phyloP scores from a whole-genome alignment of 2,113 vertebrate genomes.

The Acinonyx jubatus region DNA sequence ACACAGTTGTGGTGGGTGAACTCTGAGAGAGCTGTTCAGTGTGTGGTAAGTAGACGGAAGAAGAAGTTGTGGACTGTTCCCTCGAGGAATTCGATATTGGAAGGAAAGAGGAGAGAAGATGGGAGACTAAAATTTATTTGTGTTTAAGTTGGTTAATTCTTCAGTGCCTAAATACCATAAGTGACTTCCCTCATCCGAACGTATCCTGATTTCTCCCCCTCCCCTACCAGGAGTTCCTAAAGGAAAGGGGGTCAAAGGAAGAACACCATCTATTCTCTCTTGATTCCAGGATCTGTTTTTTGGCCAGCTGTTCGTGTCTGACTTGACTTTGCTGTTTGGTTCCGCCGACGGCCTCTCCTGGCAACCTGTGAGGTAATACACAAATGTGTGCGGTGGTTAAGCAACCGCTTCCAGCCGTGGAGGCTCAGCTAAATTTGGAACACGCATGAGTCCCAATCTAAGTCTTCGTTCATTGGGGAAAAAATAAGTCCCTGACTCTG shows the following conservation, averaged over 20 bases:
- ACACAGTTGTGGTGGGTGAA: background rate
- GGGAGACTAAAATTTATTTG: background rate
- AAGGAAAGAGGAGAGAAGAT: background rate
- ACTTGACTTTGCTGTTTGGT: background rate
- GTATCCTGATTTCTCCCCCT: background rate
- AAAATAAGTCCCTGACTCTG: conserved; percentile 25
- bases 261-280: background rate
- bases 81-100: background rate
- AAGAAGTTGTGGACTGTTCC: background rate
- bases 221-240: background rate
- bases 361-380: background rate
- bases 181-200: background rate
- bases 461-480: background rate
- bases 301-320: background rate
- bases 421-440: conserved; percentile 44
- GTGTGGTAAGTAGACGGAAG: background rate
- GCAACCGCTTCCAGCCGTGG: background rate
- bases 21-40: background rate
- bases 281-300: background rate
- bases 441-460: background rate
- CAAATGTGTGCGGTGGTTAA: background rate
- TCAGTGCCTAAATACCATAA: background rate
- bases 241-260: background rate
- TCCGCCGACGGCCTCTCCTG: background rate
- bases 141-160: background rate